Conservation (phyloP, 2,797 vertebrate genomes). For the Argentina silus region DNA sequence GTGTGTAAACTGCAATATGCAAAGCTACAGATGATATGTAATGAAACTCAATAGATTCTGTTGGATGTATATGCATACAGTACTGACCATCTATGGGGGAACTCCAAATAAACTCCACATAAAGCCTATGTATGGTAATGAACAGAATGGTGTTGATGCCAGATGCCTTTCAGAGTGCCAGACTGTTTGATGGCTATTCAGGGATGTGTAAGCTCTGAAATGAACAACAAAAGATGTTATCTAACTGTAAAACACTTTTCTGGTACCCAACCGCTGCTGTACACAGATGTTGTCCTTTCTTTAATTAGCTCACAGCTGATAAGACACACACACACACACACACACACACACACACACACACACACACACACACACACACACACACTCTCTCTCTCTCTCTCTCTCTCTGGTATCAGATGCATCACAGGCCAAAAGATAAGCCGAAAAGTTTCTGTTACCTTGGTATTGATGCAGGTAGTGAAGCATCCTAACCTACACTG, state of each 20-base stretch:
- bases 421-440: neutral
- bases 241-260: slow-evolving; percentile 35
- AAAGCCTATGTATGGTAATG: neutral
- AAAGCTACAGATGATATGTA: neutral
- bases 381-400: neutral
- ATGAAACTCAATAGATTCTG: neutral
- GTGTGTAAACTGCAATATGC: too few relatives aligned
- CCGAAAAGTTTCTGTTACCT: neutral
- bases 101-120: neutral
- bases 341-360: too few relatives aligned
- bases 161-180: neutral
- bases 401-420: neutral
- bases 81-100: neutral
- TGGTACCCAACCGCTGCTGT: slow-evolving; percentile 3
- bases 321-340: too few relatives aligned
- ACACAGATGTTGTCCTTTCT: slow-evolving; percentile 11
- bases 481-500: neutral
- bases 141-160: too few relatives aligned
- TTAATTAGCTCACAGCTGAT: slow-evolving; percentile 30
- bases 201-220: neutral
- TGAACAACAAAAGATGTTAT: slow-evolving; percentile 49
- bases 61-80: neutral
- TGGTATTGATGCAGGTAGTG: slow-evolving; percentile 15
- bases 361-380: too few relatives aligned
- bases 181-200: neutral